Percentiles rank a stretch among this genome's conserved stretches.
Evolutionary conservation across 2,888 invertebrate species (phyloP).

Genomic region (Vandiemenella viatica): DNA sequence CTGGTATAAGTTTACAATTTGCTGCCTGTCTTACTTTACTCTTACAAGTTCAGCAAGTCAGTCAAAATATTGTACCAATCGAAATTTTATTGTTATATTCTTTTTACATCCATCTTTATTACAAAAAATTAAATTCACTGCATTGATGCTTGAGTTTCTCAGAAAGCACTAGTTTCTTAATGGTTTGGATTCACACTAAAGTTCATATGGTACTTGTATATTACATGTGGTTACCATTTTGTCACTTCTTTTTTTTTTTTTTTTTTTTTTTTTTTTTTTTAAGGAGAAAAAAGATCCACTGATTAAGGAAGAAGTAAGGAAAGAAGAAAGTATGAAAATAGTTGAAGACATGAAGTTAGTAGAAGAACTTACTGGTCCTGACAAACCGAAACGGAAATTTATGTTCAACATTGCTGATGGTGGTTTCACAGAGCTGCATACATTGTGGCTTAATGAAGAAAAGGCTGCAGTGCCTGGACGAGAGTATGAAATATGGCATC

Average conservation of each 20-base stretch:
- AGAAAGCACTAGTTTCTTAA: too few species aligned
- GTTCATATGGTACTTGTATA: too few species aligned
- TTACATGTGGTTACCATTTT: too few species aligned
- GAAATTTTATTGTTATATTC: too few species aligned
- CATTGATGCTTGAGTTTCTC: too few species aligned
- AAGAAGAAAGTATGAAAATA: conserved; percentile 27
- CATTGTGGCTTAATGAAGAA: conserved; percentile 97
- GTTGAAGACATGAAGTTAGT: conserved; percentile 21
- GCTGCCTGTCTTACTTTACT: too few species aligned
- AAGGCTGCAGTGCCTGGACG: conserved; percentile 85
- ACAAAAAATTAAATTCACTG: too few species aligned
- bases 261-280: not conserved
- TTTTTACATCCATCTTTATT: too few species aligned
- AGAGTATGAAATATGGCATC: conserved; percentile 99
- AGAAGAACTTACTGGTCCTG: conserved; percentile 31
- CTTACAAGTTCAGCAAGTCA: too few species aligned
- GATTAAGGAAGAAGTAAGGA: conserved; percentile 25
- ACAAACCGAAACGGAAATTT: conserved; percentile 58
- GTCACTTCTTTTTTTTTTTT: not conserved
- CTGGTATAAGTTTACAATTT: too few species aligned
- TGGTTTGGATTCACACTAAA: too few species aligned
- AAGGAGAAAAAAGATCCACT: conserved; percentile 31
- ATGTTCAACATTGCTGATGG: conserved; percentile 99
- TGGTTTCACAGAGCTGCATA: conserved; percentile 97
- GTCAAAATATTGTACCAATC: too few species aligned